phyloP scores from a whole-genome alignment of 1,140 invertebrate species.

The Calliopsis andreniformis region DNA sequence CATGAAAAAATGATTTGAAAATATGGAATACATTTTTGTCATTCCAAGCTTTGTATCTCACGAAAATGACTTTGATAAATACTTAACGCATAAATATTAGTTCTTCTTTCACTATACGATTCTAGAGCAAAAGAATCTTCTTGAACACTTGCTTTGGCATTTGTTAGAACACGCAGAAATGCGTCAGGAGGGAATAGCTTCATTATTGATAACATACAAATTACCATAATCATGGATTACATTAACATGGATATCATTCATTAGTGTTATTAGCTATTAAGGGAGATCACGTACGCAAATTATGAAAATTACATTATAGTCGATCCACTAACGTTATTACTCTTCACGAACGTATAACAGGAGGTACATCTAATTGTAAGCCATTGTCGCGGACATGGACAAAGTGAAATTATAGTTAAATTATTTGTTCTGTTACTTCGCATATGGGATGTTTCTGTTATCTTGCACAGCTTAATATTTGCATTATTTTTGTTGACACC shows the following conservation, averaged over 20 bases:
- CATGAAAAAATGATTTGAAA: no score
- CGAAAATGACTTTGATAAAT: no score
- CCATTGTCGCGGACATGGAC: conserved; percentile 26
- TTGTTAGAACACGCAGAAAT: background rate
- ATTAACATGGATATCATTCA: conserved; percentile 51
- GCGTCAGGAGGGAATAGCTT: background rate
- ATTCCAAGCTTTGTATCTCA: no score
- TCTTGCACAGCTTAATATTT: no score
- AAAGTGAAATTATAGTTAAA: conserved; percentile 52
- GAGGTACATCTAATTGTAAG: background rate
- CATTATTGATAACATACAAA: conserved; percentile 21
- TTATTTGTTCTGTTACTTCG: conserved; percentile 43
- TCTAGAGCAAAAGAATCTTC: background rate
- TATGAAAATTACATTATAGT: conserved; percentile 59
- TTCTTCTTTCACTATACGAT: no score
- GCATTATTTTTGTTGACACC: no score
- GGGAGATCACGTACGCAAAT: conserved; percentile 44
- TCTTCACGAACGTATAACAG: conserved; percentile 26
- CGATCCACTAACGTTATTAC: conserved; percentile 58
- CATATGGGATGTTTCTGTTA: no score
- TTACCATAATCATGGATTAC: conserved; percentile 33
- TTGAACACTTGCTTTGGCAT: background rate
- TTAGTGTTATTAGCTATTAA: conserved; percentile 58
- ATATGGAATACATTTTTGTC: no score
- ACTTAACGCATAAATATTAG: no score